Evolutionary conservation across 2,888 invertebrate species (phyloP), one percentile per base, ranked within the genome.

Genomic region (Spodoptera littoralis): DNA sequence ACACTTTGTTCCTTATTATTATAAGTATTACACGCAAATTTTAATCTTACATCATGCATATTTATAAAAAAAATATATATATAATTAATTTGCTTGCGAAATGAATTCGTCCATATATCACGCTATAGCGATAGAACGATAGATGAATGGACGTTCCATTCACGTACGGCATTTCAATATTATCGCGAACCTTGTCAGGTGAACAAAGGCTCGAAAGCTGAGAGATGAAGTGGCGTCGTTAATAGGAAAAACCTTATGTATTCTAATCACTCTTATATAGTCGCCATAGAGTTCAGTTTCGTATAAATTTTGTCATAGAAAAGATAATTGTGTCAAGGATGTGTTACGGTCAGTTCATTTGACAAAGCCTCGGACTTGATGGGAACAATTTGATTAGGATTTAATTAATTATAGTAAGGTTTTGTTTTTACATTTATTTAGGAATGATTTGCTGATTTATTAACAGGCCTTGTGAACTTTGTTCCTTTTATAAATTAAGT

Each of bases 181-280:
- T 92, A 92, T 90, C 91, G 88, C 85, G 83, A 87, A 88, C 86
- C 89, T 86, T 91, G 92, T 90, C 92, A 91, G 84, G 80, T 85
- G 88, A 90, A 92, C 91, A 92, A 93, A 90, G 81, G 85, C 64
- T 78, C 71, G 72, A 86, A 86, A 83, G 85, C 82, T 69, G 79
- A 77, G 82, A 90, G 88, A 90, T 89, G 89, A 92, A 91, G 89
- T 86, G 75, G 82, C 83, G 78, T 90, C 88, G 88, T 91, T 89
- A 91, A 84, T 84, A 73, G 82, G 81, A 81, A 85, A 83, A 82
- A 79, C 77, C 58, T 68, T 43, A 57, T 51, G 13, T 54, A 55
- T 63, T 64, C 65, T 67, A 65, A 51, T 76, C 59, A 76, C 52
- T 70, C 69, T 76, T 82, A 74, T 60, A 1, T 12, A 48, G 12